Base-by-base conservation (phyloP, 2,888 invertebrate genomes). In the Apodemia mormo region DNA sequence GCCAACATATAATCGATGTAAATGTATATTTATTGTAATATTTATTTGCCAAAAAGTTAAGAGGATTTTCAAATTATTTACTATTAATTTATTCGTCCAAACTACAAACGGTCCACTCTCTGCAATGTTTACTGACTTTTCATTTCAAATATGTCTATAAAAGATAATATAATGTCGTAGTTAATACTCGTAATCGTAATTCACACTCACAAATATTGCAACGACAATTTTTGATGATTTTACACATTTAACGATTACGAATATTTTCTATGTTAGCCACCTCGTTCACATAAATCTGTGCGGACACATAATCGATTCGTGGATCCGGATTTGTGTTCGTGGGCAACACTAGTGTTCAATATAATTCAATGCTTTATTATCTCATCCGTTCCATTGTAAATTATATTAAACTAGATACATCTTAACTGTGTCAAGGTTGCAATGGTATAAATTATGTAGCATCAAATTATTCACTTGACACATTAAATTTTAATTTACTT, bases 301-400 rank as follows among this genome's bases (percentile, higher is more conserved):
- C 33, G 61, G 33, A 61, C 12, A 33, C 33, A 5, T 45, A 30
- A 45, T 14, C 33, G 33, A 52, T 12, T n/a, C 29, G n/a, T 33
- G 52, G 29, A 49, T 33, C 30, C 33, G 30, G 29, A 54, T 30
- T 33, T n/a, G 52, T 14, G 33, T 54, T 29, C 30, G 33, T 33
- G 14, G 66, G 49, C 65, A 52, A 49, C 64, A 67, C 77, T 82
- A 84, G 82, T 78, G 85, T 84, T 84, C 83, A 77, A 78, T 79
- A 73, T 70, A 69, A 76, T 79, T 77, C 74, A 78, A 82, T 80
- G 82, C 83, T 84, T 82, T 85, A 87, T 83, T 81, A 80, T 84
- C 77, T 85, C 85, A 85, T 90, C 89, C 89, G 89, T 85, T 89
- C 90, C 90, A 90, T 73, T 77, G 68, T 73, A 70, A 66, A 73